Conservation (phyloP, 2,888 invertebrate species). For the Protodeltote pygarga region DNA sequence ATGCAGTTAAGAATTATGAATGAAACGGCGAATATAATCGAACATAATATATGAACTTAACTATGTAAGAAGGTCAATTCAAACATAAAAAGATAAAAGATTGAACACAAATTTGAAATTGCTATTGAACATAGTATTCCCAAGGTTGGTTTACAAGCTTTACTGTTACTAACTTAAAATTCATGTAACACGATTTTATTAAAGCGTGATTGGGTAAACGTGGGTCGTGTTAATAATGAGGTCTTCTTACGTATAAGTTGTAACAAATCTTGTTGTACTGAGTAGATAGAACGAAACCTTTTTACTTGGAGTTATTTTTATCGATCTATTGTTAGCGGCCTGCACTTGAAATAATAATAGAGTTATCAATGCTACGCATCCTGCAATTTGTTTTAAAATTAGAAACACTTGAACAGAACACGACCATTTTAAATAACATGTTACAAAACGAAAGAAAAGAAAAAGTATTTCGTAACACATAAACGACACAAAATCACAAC, state of each 20-base stretch:
- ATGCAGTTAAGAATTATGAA: conserved; percentile 39
- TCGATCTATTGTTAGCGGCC: conserved; percentile 28
- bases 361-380: too few relatives aligned
- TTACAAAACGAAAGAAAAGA: too few relatives aligned
- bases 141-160: conserved; percentile 27
- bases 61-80: conserved; percentile 41
- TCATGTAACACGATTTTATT: conserved; percentile 60
- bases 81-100: conserved; percentile 33
- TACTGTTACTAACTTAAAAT: conserved; percentile 52
- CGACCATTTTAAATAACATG: too few relatives aligned
- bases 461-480: too few relatives aligned
- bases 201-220: conserved; percentile 59
- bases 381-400: too few relatives aligned
- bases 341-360: conserved; percentile 22
- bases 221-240: conserved; percentile 52
- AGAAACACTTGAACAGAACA: too few relatives aligned
- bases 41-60: conserved; percentile 27
- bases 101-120: conserved; percentile 30
- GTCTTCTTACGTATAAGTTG: conserved; percentile 13
- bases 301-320: conserved; percentile 37
- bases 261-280: conserved; percentile 25
- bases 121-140: conserved; percentile 21
- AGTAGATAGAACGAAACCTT: conserved; percentile 28
- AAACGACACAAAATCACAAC: too few relatives aligned
- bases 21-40: conserved; percentile 32